phyloP scores from a whole-genome alignment of 2,888 invertebrate genomes.

The Choreutis nemorana region DNA sequence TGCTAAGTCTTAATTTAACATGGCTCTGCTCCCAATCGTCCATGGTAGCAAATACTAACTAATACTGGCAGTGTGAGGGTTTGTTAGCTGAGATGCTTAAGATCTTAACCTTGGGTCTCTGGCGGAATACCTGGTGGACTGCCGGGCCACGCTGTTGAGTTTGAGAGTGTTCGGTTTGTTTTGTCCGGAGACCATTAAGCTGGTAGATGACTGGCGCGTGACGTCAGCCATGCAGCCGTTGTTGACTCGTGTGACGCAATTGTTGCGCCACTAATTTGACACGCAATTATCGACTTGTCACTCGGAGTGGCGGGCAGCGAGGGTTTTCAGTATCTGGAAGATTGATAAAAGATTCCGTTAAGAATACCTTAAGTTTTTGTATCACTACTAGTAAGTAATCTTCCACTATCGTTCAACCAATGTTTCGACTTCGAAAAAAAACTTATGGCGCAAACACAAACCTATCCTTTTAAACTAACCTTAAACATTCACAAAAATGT shows the following conservation, averaged over 20 bases:
- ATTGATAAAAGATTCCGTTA: no score
- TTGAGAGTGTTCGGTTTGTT: constrained; percentile 58
- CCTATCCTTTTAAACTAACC: no score
- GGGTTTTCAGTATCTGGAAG: background rate
- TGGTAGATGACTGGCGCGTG: constrained; percentile 23
- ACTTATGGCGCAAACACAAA: no score
- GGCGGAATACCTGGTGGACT: constrained; percentile 57
- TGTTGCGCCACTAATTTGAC: constrained; percentile 25
- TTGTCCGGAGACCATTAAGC: constrained; percentile 67
- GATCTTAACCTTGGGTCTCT: constrained; percentile 69
- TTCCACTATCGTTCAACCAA: no score
- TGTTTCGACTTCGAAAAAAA: no score
- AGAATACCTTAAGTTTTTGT: no score
- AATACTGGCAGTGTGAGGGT: constrained; percentile 43
- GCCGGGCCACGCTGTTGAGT: constrained; percentile 56
- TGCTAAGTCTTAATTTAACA: constrained; percentile 32
- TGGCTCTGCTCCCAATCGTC: constrained; percentile 25
- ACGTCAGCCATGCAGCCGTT: constrained; percentile 48
- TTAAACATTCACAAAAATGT: no score
- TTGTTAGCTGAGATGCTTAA: constrained; percentile 33
- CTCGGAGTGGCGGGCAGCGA: constrained; percentile 1
- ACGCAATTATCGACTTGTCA: constrained; percentile 6
- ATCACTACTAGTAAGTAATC: no score
- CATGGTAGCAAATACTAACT: constrained; percentile 35
- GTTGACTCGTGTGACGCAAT: constrained; percentile 28